These are phyloP conservation scores for Holacanthella duospinosa DNA, from an alignment of 2,888 invertebrate species.

Conservation along the genomic window DNA sequence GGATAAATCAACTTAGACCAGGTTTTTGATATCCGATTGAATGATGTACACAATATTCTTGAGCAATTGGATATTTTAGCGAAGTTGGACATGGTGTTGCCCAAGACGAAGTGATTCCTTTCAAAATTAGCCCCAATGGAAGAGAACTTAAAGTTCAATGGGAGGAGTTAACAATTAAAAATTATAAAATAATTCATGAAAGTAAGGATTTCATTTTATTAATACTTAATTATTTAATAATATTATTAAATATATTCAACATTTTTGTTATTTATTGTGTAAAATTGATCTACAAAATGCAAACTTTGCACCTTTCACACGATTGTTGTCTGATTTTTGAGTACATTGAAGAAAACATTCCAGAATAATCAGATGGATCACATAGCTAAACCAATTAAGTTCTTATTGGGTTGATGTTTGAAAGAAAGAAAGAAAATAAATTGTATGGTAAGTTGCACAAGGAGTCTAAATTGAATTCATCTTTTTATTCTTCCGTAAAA, in stretches of 20 bases:
- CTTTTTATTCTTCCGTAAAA: too few relatives aligned
- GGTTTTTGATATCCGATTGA: conserved; percentile 83
- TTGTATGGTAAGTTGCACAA: too few relatives aligned
- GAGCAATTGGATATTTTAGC: conserved; percentile 82
- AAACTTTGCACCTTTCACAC: too few relatives aligned
- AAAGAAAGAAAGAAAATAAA: too few relatives aligned
- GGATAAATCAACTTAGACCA: conserved; percentile 39
- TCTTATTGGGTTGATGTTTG: too few relatives aligned
- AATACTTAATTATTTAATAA: background rate
- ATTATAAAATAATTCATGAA: conserved; percentile 74
- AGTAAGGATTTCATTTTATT: conserved; percentile 40
- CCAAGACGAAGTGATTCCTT: conserved; percentile 85
- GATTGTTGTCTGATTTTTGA: too few relatives aligned
- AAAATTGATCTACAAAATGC: too few relatives aligned
- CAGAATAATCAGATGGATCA: too few relatives aligned
- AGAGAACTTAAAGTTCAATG: conserved; percentile 62
- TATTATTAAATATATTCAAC: too few relatives aligned
- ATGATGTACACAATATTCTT: conserved; percentile 81
- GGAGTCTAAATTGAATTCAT: too few relatives aligned
- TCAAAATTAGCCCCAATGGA: conserved; percentile 63
- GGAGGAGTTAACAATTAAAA: conserved; percentile 71
- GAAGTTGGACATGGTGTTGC: conserved; percentile 85
- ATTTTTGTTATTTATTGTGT: conserved; percentile 1
- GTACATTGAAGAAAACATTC: too few relatives aligned
- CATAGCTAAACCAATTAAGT: too few relatives aligned